Evolutionary conservation across 2,797 vertebrate species (phyloP).

Genomic region (Stomatorhinus walkeri): DNA sequence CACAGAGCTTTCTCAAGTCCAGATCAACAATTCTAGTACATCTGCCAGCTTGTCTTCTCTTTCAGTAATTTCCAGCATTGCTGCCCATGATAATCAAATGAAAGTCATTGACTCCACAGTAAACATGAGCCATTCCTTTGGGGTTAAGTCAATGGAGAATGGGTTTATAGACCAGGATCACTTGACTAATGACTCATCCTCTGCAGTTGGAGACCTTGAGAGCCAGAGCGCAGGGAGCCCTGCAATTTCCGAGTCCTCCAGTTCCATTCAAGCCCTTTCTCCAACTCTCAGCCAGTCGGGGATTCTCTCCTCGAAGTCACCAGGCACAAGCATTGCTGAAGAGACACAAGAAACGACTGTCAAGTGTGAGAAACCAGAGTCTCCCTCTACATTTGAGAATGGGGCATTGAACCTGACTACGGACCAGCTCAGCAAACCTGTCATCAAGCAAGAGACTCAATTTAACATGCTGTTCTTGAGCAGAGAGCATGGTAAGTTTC

Average conservation of each 20-base stretch:
- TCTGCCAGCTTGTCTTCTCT: slow-evolving; percentile 64
- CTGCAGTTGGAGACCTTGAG: slow-evolving; percentile 64
- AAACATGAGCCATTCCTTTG: slow-evolving; percentile 62
- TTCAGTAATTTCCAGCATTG: slow-evolving; percentile 71
- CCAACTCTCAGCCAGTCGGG: slow-evolving; percentile 67
- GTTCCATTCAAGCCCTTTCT: slow-evolving; percentile 65
- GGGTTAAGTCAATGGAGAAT: slow-evolving; percentile 65
- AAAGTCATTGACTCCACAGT: slow-evolving; percentile 76
- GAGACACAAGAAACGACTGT: slow-evolving; percentile 69
- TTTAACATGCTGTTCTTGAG: slow-evolving; percentile 95
- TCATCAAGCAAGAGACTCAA: slow-evolving; percentile 92
- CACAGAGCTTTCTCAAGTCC: slow-evolving; percentile 53
- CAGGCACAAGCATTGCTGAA: slow-evolving; percentile 55
- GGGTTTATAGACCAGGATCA: slow-evolving; percentile 69
- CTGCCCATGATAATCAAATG: slow-evolving; percentile 84
- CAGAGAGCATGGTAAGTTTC: slow-evolving; percentile 88
- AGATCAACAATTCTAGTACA: slow-evolving; percentile 57
- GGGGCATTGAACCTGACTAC: slow-evolving; percentile 74
- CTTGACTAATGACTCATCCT: slow-evolving; percentile 64
- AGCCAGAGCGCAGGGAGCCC: slow-evolving; percentile 67
- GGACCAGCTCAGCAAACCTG: slow-evolving; percentile 70
- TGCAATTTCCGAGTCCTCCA: slow-evolving; percentile 69
- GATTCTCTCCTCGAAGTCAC: slow-evolving; percentile 66
- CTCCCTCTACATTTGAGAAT: slow-evolving; percentile 61
- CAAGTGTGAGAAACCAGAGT: slow-evolving; percentile 80